A percentile compares a stretch with the other conserved stretches of the same genome.
phyloP scores from a whole-genome alignment of 2,113 vertebrate genomes.

The Mungos mungo region DNA sequence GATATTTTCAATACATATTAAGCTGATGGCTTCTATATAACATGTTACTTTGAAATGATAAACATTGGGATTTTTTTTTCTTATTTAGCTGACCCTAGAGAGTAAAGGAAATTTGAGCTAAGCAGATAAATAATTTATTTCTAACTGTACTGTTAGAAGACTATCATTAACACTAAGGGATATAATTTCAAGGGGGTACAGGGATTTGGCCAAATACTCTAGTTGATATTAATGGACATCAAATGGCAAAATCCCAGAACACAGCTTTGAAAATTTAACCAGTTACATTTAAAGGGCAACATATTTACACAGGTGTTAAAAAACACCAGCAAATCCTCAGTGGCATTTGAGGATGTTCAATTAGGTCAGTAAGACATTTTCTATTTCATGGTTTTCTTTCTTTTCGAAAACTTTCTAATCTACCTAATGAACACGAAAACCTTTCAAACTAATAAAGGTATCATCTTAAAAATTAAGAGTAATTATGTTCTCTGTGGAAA shows the following conservation, averaged over 20 bases:
- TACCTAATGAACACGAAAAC: conserved; percentile 63
- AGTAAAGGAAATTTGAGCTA: conserved; percentile 67
- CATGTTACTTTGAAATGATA: conserved; percentile 63
- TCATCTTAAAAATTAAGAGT: conserved; percentile 55
- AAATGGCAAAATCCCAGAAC: conserved; percentile 69
- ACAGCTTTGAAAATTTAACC: conserved; percentile 72
- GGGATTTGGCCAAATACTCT: conserved; percentile 72
- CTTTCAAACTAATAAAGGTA: conserved; percentile 59
- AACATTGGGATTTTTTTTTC: conserved; percentile 43
- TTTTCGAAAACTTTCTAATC: conserved; percentile 57
- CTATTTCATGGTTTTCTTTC: conserved; percentile 59
- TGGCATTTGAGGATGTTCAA: conserved; percentile 74
- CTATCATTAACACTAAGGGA: conserved; percentile 70
- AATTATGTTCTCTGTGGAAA: conserved; percentile 58
- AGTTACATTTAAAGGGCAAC: conserved; percentile 73
- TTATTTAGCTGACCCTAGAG: conserved; percentile 66
- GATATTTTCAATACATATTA: background rate
- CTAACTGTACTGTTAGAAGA: conserved; percentile 71
- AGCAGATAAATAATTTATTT: conserved; percentile 77
- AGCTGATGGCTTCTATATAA: conserved; percentile 19
- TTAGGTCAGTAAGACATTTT: conserved; percentile 72
- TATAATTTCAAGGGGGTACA: conserved; percentile 71
- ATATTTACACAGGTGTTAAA: conserved; percentile 73
- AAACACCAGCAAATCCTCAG: conserved; percentile 57
- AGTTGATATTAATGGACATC: conserved; percentile 76